Evolutionary conservation across 2,888 invertebrate genomes (phyloP), one percentile per base, ranked within the genome.

Genomic region (Acleris sparsana): DNA sequence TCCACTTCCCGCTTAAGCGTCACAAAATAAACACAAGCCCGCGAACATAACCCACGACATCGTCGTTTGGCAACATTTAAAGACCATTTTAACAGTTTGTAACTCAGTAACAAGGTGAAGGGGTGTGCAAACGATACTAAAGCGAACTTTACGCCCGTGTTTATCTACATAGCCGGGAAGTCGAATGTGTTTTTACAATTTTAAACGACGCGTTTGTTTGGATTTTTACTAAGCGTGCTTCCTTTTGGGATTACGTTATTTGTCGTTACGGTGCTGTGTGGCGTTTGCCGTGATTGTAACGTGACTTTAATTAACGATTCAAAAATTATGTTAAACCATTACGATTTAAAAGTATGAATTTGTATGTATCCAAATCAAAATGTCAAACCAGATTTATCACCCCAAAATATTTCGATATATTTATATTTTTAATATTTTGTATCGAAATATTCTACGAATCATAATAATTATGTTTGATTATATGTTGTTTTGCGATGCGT

Each of bases 61-160:
- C 33, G 49, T 49, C 66, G 61, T 66, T 66, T 66, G 60, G 57
- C 62, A 46, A 62, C 66, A 66, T 66, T 66, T 66, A 66, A 62
- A 62, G 57, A 66, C 56, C 61, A 57, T 62, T 66, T 66, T 66
- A 66, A 57, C 66, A 62, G 61, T 66, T 66, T 66, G 66, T 66
- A 62, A 62, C 61, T 66, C 56, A 52, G 66, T 66, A 66, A 66
- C 66, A 66, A 62, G 61, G 66, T 66, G 56, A 62, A 62, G 62
- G 57, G 65, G 66, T 56, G 56, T 61, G 55, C 52, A 56, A 62
- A 66, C 61, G 66, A 57, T 62, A 65, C 65, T 61, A 66, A 66
- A 66, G 33, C 57, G 44, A 66, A 66, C 56, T 66, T 66, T 62
- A 66, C 52, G 66, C 39, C 39, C 52, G 46, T 62, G 66, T 66